Conservation (phyloP, 2,888 invertebrate species). For the Philaethria dido region DNA sequence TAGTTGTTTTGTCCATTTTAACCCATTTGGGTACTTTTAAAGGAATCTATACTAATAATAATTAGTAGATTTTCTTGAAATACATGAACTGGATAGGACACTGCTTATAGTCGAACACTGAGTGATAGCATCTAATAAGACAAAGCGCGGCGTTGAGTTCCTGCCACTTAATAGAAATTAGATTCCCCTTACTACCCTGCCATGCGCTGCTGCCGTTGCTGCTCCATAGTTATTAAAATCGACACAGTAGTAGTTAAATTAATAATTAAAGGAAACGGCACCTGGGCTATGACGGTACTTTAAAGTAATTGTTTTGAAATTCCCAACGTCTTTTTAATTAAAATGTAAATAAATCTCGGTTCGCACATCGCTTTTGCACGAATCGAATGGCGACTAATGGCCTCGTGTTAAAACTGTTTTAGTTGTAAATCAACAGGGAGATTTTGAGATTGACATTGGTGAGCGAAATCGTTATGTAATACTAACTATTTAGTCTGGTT, state of each 20-base stretch:
- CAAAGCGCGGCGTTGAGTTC: too few relatives aligned
- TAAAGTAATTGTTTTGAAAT: slow-evolving; percentile 1
- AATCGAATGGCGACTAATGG: slow-evolving; percentile 53
- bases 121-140: too few relatives aligned
- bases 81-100: too few relatives aligned
- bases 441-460: too few relatives aligned
- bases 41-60: too few relatives aligned
- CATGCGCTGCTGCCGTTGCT: too few relatives aligned
- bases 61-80: too few relatives aligned
- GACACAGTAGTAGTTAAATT: background rate
- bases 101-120: too few relatives aligned
- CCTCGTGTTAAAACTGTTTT: slow-evolving; percentile 46
- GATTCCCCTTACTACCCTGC: too few relatives aligned
- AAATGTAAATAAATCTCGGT: slow-evolving; percentile 28
- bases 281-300: background rate
- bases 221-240: background rate
- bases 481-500: background rate
- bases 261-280: background rate
- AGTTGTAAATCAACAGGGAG: slow-evolving; percentile 32
- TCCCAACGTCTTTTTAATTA: slow-evolving; percentile 25
- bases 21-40: too few relatives aligned
- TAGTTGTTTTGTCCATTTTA: too few relatives aligned
- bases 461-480: slow-evolving; percentile 13
- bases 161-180: too few relatives aligned
- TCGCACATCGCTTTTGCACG: slow-evolving; percentile 31